A percentile compares a stretch with the other conserved stretches of the same genome.
These are phyloP conservation scores for Gymnoscelis rufifasciata DNA, from an alignment of 2,888 invertebrate genomes.

Conservation along the genomic window DNA sequence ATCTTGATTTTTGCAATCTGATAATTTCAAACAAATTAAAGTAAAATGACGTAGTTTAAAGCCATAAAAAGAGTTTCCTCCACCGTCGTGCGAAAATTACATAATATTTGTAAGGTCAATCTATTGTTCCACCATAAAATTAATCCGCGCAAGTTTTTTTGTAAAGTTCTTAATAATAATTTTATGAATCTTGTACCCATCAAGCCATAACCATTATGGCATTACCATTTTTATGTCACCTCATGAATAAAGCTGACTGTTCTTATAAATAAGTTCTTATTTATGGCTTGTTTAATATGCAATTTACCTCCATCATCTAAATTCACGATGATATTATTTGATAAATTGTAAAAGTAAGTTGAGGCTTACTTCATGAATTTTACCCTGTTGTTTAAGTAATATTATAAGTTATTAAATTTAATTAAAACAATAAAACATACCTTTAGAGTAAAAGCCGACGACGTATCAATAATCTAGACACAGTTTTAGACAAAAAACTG, in stretches of 20 bases:
- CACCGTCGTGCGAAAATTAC: too few species aligned
- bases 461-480: conserved; percentile 66
- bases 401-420: too few species aligned
- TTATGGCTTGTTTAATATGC: conserved; percentile 51
- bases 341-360: conserved; percentile 26
- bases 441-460: conserved; percentile 48
- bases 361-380: conserved; percentile 23
- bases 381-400: too few species aligned
- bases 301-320: conserved; percentile 55
- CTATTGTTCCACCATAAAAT: too few species aligned
- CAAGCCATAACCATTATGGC: conserved; percentile 40
- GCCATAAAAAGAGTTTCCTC: too few species aligned
- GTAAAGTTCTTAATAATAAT: too few species aligned
- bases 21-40: too few species aligned
- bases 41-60: too few species aligned
- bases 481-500: conserved; percentile 70
- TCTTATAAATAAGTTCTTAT: conserved; percentile 38
- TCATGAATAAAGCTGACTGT: conserved; percentile 61
- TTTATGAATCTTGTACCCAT: conserved; percentile 6
- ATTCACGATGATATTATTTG: conserved; percentile 30
- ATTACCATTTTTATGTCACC: conserved; percentile 61
- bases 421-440: conserved; percentile 42
- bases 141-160: too few species aligned
- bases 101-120: too few species aligned
- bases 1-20: too few species aligned